Base-by-base conservation (phyloP, 2,888 invertebrate species). In the Endomychus coccineus region DNA sequence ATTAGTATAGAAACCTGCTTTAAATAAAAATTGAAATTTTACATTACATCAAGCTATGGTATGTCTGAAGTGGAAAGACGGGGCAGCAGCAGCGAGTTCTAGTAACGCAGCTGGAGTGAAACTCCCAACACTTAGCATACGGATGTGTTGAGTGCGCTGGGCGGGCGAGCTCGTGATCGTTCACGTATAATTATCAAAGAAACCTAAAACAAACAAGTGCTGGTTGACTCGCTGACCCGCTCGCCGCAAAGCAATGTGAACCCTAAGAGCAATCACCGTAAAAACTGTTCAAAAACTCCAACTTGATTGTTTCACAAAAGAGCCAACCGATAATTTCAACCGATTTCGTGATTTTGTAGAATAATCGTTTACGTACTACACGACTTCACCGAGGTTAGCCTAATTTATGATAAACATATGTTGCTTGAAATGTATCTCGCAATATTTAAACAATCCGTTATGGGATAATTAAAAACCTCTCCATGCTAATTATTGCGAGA, bases 141-240 rank as follows among this genome's bases (percentile, higher is more conserved):
- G 57, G 58, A 61, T 55, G 57, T 59, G 59, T 57, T 56, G 61
- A 59, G 56, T 55, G 56, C 54, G 51, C 44, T 60, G 60, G 61
- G 59, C 60, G 61, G 59, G 56, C 52, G 46, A 56, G 51, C 56
- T 63, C 63, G 63, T 64, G 62, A 62, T 61, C 62, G 54, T 60
- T 59, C 59, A 61, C 57, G 55, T 63, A 61, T 64, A 64, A 64
- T 64, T 64, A 64, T 62, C 61, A 51, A 50, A 59, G 58, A 58
- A 62, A 61, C 61, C 56, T 59, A 61, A 64, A 64, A 64, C 62
- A 64, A 63, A 64, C 64, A 64, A 62, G 61, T 56, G 52, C 60
- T 61, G 55, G 59, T 60, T 61, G 60, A 61, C 61, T 60, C 52
- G 59, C 45, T 61, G 60, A 60, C 60, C 61, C 58, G 53, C 45